Percentiles rank a stretch among this genome's conserved stretches.
These are phyloP conservation scores for Crocallis elinguaria DNA, from an alignment of 2,888 invertebrate species.

Conservation along the genomic window DNA sequence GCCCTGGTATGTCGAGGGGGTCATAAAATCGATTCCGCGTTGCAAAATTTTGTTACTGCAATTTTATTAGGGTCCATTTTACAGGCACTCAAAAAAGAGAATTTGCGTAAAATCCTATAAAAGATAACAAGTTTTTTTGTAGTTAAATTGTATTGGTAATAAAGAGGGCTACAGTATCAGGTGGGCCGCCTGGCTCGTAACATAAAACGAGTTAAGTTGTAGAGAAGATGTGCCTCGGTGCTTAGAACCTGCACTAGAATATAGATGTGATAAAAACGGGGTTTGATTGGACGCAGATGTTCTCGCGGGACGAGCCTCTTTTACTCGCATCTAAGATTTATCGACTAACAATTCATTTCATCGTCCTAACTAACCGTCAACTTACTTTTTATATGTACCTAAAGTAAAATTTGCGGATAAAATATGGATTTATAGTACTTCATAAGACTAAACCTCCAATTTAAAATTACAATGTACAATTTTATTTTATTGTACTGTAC, in stretches of 20 bases:
- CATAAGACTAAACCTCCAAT: too few relatives aligned
- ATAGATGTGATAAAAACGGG: not conserved
- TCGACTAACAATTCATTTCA: too few relatives aligned
- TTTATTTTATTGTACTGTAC: too few relatives aligned
- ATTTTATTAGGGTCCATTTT: slow-evolving; percentile 24
- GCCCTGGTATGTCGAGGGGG: not conserved
- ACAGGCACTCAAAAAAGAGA: slow-evolving; percentile 16
- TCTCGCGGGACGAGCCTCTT: not conserved
- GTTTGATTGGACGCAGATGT: slow-evolving; percentile 2
- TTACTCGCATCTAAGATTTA: not conserved
- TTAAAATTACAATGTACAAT: too few relatives aligned
- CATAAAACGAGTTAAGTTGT: not conserved
- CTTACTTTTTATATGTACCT: too few relatives aligned
- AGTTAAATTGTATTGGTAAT: slow-evolving; percentile 21
- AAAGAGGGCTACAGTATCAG: slow-evolving; percentile 4
- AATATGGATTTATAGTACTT: too few relatives aligned
- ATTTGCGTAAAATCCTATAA: slow-evolving; percentile 15
- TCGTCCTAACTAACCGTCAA: too few relatives aligned
- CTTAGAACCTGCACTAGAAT: not conserved
- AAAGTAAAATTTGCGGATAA: too few relatives aligned
- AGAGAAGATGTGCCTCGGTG: not conserved
- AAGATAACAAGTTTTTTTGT: slow-evolving; percentile 27
- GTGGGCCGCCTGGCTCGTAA: not conserved
- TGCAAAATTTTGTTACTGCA: slow-evolving; percentile 17
- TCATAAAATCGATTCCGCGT: slow-evolving; percentile 2